Percentiles rank a stretch among this genome's conserved stretches.
Evolutionary conservation across 2,888 invertebrate species (phyloP).

Genomic region (Mystacides longicornis): DNA sequence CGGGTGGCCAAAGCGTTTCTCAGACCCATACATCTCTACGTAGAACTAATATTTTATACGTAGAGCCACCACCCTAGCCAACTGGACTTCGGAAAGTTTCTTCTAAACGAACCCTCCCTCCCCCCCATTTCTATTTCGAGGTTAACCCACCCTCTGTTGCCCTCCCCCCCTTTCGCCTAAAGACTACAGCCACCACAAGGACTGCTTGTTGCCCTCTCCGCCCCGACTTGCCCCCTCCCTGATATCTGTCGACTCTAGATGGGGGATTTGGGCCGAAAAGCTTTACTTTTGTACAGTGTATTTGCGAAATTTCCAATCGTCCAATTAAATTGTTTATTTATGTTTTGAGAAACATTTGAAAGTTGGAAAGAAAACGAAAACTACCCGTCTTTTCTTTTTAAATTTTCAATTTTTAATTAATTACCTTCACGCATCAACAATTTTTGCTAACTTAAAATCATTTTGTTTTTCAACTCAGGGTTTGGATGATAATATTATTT

Average conservation of each 20-base stretch:
- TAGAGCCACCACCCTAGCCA: slow-evolving; percentile 13
- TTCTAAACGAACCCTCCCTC: not conserved
- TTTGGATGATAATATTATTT: too few species aligned
- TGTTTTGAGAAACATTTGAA: not conserved
- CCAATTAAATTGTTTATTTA: not conserved
- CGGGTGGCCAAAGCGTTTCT: slow-evolving; percentile 8
- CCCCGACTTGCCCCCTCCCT: slow-evolving; percentile 9
- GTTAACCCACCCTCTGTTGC: slow-evolving; percentile 1
- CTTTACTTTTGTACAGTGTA: slow-evolving; percentile 9
- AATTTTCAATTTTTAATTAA: not conserved
- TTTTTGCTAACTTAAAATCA: too few species aligned
- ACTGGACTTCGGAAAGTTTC: slow-evolving; percentile 9
- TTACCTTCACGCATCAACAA: too few species aligned
- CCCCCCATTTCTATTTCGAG: slow-evolving; percentile 1
- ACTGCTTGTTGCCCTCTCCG: not conserved
- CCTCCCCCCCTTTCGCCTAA: not conserved
- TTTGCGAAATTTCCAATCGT: slow-evolving; percentile 1
- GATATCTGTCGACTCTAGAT: slow-evolving; percentile 15
- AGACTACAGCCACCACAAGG: slow-evolving; percentile 3
- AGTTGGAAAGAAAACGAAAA: not conserved
- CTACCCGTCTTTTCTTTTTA: not conserved
- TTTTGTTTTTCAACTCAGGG: too few species aligned
- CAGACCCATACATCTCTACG: slow-evolving; percentile 12
- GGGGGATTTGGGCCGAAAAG: slow-evolving; percentile 14
- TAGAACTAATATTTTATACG: slow-evolving; percentile 12